These are phyloP conservation scores for Cheilosia scutellata DNA, from an alignment of 2,888 invertebrate genomes.

Conservation along the genomic window DNA sequence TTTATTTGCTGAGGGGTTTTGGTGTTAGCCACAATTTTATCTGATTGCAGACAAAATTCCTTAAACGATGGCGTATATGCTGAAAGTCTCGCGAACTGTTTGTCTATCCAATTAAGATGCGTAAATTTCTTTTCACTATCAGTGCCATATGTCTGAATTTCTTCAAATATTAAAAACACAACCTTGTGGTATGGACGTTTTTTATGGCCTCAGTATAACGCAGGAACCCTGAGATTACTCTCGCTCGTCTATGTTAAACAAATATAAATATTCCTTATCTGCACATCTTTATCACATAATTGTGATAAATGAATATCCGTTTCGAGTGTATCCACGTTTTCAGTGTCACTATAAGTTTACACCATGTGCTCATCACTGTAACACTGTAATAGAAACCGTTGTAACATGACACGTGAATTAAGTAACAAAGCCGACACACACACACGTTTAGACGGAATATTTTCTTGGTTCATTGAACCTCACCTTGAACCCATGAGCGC, in stretches of 20 bases:
- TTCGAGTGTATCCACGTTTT: constrained; percentile 4
- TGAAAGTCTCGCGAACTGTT: no score
- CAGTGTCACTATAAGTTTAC: constrained; percentile 4
- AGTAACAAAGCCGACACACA: neutral
- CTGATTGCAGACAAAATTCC: no score
- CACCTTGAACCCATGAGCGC: constrained; percentile 95
- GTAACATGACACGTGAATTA: constrained; percentile 29
- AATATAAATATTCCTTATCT: constrained; percentile 22
- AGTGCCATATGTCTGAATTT: neutral
- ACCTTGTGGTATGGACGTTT: neutral
- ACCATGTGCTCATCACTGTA: constrained; percentile 25
- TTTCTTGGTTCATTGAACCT: constrained; percentile 77
- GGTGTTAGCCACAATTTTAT: no score
- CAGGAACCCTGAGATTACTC: neutral
- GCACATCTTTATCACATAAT: constrained; percentile 28
- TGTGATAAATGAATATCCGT: neutral
- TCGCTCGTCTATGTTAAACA: neutral
- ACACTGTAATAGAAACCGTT: constrained; percentile 27
- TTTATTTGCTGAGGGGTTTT: no score
- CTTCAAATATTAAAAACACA: neutral
- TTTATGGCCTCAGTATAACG: neutral
- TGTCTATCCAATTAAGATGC: no score
- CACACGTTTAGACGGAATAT: neutral
- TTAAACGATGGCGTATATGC: no score
- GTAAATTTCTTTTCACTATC: neutral